These are phyloP conservation scores for Catharus fuscescens DNA, from an alignment of 2,113 vertebrate species.

Conservation along the genomic window DNA sequence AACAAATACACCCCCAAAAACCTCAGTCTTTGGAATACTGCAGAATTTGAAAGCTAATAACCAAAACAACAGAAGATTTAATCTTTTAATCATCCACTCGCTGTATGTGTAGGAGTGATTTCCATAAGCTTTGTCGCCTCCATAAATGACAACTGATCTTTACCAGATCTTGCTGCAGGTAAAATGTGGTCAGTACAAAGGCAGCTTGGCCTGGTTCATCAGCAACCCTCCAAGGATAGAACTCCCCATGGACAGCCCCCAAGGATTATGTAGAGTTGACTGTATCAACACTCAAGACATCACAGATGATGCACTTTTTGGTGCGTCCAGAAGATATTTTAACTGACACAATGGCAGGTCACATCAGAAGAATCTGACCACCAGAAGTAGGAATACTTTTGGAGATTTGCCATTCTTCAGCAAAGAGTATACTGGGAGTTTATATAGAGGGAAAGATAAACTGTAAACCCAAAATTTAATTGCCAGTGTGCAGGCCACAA, in stretches of 20 bases:
- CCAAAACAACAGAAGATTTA: not conserved
- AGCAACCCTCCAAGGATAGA: not conserved
- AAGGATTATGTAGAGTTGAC: not conserved
- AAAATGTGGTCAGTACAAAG: not conserved
- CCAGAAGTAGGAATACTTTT: not conserved
- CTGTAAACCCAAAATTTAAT: not conserved
- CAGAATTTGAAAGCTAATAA: constrained; percentile 15
- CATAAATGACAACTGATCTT: not conserved
- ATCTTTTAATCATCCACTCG: not conserved
- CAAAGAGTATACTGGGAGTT: not conserved
- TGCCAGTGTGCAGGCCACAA: not conserved
- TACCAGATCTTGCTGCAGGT: not conserved
- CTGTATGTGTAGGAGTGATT: not conserved
- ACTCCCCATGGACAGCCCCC: not conserved
- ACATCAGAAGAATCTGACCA: not conserved
- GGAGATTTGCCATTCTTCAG: not conserved
- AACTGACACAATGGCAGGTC: not conserved
- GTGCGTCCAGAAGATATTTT: not conserved
- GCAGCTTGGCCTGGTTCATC: not conserved
- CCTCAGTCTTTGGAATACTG: not conserved
- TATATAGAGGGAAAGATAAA: not conserved
- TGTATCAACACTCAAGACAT: not conserved
- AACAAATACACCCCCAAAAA: not conserved
- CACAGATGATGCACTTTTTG: not conserved
- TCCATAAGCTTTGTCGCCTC: not conserved